Base-by-base conservation (phyloP, 2,888 invertebrate species). In the Megaustenia siamemsis region DNA sequence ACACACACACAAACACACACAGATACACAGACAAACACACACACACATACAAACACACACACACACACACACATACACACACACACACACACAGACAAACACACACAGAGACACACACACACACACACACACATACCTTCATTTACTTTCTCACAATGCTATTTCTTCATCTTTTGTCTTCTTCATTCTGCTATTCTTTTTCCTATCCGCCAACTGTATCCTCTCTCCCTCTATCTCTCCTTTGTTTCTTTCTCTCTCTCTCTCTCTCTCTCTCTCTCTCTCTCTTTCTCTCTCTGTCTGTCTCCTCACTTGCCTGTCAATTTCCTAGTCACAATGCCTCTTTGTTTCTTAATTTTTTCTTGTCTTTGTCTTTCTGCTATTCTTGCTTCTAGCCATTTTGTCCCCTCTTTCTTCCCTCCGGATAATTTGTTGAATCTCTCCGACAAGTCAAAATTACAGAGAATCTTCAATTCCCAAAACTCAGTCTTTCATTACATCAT, bases 111-210 rank as follows among this genome's bases (percentile, higher is more conserved):
- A 69, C 80, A 80, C 45, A 49, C 80, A 43, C 18, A 49, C 35
- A 80, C 45, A 80, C 68, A 68, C 8, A 80, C 28, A 49, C 43
- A 80, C n/a, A n/a, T n/a, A n/a, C n/a, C n/a, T n/a, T n/a, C n/a
- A n/a, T n/a, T n/a, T n/a, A n/a, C n/a, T n/a, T n/a, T n/a, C n/a
- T n/a, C n/a, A n/a, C 68, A 68, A 40, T 1, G 53, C 21, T 53
- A 0, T 53, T 0, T 53, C 21, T 53, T 53, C 21, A 53, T 66
- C 15, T n/a, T n/a, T n/a, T n/a, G n/a, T n/a, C n/a, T n/a, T n/a
- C n/a, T n/a, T n/a, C n/a, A n/a, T n/a, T n/a, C 24, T 2, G 10
- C n/a, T 24, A 40, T n/a, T 24, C 45, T 24, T 43, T 45, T 40
- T n/a, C 43, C 43, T 40, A 0, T 38, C 43, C 40, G 28, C 53